These are phyloP conservation scores for Seriola dumerili DNA, from an alignment of 2,113 vertebrate genomes.

Conservation along the genomic window DNA sequence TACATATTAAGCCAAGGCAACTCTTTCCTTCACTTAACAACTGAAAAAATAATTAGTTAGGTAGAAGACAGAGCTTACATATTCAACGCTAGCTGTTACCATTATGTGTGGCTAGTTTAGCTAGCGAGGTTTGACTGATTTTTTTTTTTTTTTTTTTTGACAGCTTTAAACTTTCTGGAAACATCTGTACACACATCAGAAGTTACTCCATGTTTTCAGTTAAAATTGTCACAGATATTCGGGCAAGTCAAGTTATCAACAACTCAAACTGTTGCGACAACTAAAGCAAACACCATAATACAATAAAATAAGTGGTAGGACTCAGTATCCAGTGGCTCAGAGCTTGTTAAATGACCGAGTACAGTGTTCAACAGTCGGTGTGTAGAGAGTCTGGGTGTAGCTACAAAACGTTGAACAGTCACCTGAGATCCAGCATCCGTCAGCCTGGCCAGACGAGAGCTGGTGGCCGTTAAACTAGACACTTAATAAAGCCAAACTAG, in stretches of 20 bases:
- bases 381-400: constrained; percentile 26
- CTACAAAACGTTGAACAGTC: background rate
- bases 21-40: background rate
- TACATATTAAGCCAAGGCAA: background rate
- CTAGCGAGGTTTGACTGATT: constrained; percentile 34
- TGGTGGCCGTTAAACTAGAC: background rate
- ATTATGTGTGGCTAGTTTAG: constrained; percentile 19
- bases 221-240: background rate
- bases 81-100: background rate
- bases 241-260: background rate
- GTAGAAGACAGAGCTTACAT: background rate
- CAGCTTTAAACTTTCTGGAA: constrained; percentile 71
- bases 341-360: constrained; percentile 23
- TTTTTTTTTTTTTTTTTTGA: constrained; percentile 34
- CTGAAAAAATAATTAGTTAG: background rate
- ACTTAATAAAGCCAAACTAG: constrained; percentile 25
- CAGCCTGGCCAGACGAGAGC: background rate
- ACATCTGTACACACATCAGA: constrained; percentile 44
- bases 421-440: background rate
- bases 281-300: background rate
- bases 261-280: constrained; percentile 10
- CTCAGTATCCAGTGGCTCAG: constrained; percentile 9
- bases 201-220: background rate
- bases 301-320: background rate
- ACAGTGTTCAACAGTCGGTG: constrained; percentile 10